Percentiles rank a stretch among this genome's conserved stretches.
Evolutionary conservation across 2,113 vertebrate genomes (phyloP).

Genomic region (Gnathonemus echidnorhynchus): DNA sequence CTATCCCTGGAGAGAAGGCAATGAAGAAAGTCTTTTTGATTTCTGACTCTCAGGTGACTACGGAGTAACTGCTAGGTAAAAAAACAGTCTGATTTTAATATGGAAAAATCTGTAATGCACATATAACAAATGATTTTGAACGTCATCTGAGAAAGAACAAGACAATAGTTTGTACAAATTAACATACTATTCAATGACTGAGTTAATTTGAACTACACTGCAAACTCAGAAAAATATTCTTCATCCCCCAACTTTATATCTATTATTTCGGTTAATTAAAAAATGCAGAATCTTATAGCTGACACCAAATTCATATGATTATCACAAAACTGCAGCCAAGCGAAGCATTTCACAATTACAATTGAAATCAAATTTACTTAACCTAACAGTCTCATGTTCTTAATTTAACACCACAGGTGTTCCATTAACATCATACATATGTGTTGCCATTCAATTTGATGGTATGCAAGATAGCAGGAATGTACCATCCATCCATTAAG

Average conservation of each 20-base stretch:
- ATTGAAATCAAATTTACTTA: neutral
- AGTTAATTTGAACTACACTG: neutral
- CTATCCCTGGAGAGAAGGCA: neutral
- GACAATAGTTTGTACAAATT: neutral
- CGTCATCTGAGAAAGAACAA: neutral
- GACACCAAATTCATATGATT: neutral
- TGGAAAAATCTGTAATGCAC: neutral
- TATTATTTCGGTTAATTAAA: neutral
- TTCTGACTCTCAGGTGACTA: conserved; percentile 7
- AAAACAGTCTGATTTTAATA: neutral
- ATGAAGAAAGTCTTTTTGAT: neutral
- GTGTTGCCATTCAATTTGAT: neutral
- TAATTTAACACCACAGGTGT: neutral
- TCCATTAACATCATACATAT: neutral
- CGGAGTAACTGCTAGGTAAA: neutral
- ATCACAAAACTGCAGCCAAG: neutral
- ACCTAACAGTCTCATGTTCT: neutral
- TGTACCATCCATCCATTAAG: neutral
- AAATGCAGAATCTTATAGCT: neutral
- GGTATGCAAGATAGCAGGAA: neutral
- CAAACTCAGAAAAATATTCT: neutral
- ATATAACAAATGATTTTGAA: neutral
- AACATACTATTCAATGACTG: neutral
- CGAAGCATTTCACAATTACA: neutral
- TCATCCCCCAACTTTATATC: neutral